Conservation (phyloP, 2,113 vertebrate species). For the Crypturellus undulatus region DNA sequence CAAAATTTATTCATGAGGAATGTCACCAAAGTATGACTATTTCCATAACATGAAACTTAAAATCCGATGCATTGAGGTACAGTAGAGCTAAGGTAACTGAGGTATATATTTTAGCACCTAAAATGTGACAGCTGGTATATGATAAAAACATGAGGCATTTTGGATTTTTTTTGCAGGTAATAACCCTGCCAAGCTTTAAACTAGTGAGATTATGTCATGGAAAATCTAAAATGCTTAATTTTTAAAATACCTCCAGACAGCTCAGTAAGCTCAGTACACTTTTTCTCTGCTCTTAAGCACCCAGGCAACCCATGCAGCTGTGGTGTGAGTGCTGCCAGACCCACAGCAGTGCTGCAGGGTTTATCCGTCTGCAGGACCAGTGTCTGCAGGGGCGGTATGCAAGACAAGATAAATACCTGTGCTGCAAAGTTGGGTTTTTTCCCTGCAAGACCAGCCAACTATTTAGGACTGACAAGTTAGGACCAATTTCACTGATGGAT, state of each 20-base stretch:
- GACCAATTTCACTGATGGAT: neutral
- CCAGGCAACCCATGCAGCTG: neutral
- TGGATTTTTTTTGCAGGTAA: neutral
- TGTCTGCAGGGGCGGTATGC: neutral
- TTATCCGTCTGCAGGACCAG: neutral
- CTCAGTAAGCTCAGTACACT: too few relatives aligned
- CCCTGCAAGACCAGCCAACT: neutral
- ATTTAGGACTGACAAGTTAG: neutral
- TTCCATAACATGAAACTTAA: neutral
- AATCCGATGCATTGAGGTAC: neutral
- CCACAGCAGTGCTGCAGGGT: neutral
- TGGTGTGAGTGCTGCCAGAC: neutral
- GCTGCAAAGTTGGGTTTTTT: neutral
- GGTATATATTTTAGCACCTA: neutral
- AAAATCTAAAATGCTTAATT: neutral
- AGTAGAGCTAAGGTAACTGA: neutral
- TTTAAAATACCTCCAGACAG: neutral
- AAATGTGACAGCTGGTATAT: neutral
- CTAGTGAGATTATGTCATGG: neutral
- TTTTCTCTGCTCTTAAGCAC: neutral
- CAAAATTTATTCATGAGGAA: neutral
- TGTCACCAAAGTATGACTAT: neutral
- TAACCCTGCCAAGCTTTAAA: neutral
- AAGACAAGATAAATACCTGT: neutral
- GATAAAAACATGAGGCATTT: neutral